Evolutionary conservation across 2,888 invertebrate genomes (phyloP).

Genomic region (Plagodis dolabraria): DNA sequence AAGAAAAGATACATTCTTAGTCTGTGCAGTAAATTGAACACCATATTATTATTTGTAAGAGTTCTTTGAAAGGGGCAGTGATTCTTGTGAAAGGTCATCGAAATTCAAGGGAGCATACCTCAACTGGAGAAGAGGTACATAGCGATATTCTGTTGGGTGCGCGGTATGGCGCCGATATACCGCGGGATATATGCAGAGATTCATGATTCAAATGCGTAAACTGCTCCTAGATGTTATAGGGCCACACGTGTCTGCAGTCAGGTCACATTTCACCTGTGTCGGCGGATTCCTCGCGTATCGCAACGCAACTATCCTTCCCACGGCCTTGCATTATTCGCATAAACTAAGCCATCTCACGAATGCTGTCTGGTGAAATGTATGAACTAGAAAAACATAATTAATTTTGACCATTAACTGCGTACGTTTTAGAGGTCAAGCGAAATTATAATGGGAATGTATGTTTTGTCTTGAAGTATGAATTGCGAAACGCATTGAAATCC

Average conservation of each 20-base stretch:
- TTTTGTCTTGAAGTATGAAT: slow-evolving; percentile 13
- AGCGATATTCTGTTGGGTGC: slow-evolving; percentile 7
- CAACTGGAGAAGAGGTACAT: slow-evolving; percentile 13
- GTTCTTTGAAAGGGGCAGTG: slow-evolving; percentile 9
- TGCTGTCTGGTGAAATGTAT: slow-evolving; percentile 35
- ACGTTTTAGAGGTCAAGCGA: slow-evolving; percentile 37
- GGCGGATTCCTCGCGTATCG: slow-evolving; percentile 42
- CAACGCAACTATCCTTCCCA: slow-evolving; percentile 49
- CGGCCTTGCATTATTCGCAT: slow-evolving; percentile 50
- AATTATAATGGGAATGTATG: slow-evolving; percentile 29
- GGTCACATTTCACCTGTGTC: slow-evolving; percentile 49
- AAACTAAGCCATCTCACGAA: slow-evolving; percentile 36
- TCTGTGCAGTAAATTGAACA: not conserved
- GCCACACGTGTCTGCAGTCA: slow-evolving; percentile 39
- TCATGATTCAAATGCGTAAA: slow-evolving; percentile 24
- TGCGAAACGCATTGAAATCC: slow-evolving; percentile 30
- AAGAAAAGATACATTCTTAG: not conserved
- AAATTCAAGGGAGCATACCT: slow-evolving; percentile 13
- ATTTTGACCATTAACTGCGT: slow-evolving; percentile 34
- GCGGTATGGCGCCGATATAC: slow-evolving; percentile 14
- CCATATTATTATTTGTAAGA: slow-evolving; percentile 5
- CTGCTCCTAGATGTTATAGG: slow-evolving; percentile 9
- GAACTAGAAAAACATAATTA: slow-evolving; percentile 37
- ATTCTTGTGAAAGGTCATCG: slow-evolving; percentile 12
- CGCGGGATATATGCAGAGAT: slow-evolving; percentile 5